Evolutionary conservation across 2,113 vertebrate genomes (phyloP), one percentile per base, ranked within the genome.

Genomic region (Delphinus delphis): DNA sequence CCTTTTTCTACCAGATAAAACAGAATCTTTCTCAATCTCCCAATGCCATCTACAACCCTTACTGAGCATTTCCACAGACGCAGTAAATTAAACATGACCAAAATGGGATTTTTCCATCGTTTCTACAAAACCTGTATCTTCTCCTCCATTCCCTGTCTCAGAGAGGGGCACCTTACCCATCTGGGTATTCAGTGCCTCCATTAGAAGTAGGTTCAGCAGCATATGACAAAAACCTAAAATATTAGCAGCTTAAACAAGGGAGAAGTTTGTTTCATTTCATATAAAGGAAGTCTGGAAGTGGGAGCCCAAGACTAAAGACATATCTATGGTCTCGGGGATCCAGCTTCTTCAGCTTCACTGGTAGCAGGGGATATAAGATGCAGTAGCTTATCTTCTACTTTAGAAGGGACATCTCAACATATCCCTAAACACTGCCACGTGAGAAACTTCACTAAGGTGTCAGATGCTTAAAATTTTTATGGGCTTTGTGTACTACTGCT

Each of bases 1-100:
- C 23, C 70, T 95, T 92, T 65, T 79, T 25, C 76, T 88, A 91
- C 73, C 58, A 92, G 60, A 96, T n/a, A 93, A 88, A 74, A 89
- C 33, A 76, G 62, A 86, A 23, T 70, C 55, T 86, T 96, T 84
- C 38, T 88, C 82, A 95, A 84, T 47, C 18, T 88, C 47, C 38
- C 55, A 86, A 76, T 77, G 90, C 31, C 21, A 70, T 79, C 36
- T 33, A 83, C 20, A 96, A 12, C 14, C 12, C 44, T 26, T 47
- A 84, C 2, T 76, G 38, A 82, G 28, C 60, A 73, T 88, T 88
- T 97, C 65, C n/a, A 50, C 58, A 91, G 92, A 79, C 17, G 93
- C 2, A 87, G 41, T 13, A 87, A 93, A 83, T 95, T 53, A 93
- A 76, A 90, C 38, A 91, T 58, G 18, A 88, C 21, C 86, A 88